phyloP scores from a whole-genome alignment of 2,888 invertebrate species.

The Acanthosoma haemorrhoidale region DNA sequence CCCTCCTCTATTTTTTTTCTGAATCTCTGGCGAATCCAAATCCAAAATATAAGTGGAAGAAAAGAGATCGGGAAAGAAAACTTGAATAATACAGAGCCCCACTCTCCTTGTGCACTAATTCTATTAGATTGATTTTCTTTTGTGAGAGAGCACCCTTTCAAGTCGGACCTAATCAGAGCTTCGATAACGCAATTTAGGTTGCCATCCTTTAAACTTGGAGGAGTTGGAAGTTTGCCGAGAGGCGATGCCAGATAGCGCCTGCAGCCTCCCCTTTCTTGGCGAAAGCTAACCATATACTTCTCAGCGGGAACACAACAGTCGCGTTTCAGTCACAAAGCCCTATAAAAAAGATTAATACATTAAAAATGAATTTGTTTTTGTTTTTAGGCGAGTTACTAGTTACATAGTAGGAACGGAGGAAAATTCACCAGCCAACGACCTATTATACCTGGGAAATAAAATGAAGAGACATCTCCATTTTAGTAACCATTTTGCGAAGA shows the following conservation, averaged over 20 bases:
- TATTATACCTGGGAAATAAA: too few species aligned
- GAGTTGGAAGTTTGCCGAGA: constrained; percentile 16
- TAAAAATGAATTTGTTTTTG: neutral
- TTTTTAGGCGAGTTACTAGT: neutral
- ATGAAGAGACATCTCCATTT: too few species aligned
- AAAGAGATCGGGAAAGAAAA: neutral
- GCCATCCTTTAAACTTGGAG: constrained; percentile 20
- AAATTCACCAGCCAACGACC: too few species aligned
- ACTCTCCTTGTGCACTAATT: neutral
- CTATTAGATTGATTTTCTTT: constrained; percentile 21
- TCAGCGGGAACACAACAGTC: neutral
- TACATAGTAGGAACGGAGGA: too few species aligned
- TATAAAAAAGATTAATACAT: too few species aligned
- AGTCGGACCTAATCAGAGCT: constrained; percentile 18
- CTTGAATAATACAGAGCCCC: constrained; percentile 11
- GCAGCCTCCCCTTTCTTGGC: constrained; percentile 1
- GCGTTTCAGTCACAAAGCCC: neutral
- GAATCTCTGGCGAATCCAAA: neutral
- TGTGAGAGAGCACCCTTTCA: constrained; percentile 14
- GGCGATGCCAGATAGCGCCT: neutral
- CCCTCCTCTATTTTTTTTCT: neutral
- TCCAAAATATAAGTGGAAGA: constrained; percentile 4
- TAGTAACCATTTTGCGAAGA: too few species aligned
- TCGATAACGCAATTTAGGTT: constrained; percentile 16
- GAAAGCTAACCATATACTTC: constrained; percentile 4